Base-by-base conservation (phyloP, 2,888 invertebrate genomes). In the Drosophila kanekoi region DNA sequence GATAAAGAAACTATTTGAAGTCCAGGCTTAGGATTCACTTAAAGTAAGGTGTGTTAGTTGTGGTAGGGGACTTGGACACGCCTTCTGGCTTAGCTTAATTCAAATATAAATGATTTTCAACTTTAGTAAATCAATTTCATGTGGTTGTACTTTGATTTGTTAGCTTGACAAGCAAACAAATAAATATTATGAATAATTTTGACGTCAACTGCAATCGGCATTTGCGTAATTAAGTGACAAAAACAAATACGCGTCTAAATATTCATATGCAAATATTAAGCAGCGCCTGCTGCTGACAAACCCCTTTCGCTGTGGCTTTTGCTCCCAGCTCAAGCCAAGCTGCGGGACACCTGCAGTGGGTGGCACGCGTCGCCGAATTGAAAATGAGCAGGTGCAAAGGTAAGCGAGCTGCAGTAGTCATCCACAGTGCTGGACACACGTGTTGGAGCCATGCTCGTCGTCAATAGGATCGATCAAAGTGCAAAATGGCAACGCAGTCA, bases 351-450 rank as follows among this genome's bases (percentile, higher is more conserved):
- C 28, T 49, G 16, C 13, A 10, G 45, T 35, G 40, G 38, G 72
- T 56, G 71, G 38, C 49, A 41, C 44, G n/a, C 23, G 20, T 18
- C 32, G 33, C 35, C 2, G 32, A 40, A 35, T 35, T 59, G 16
- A 28, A 57, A 65, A 73, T 73, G 38, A 71, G 38, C 72, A 71
- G 72, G 73, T 74, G 77, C 60, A 43, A 69, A 58, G 49, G 70
- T 75, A 40, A 61, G 23, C 37, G 32, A 48, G 35, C 52, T 38
- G n/a, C 16, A 48, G 20, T 51, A 56, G 32, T 51, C 53, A 43
- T 10, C 14, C 40, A 38, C n/a, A 45, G 16, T 48, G 45, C 32
- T 33, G 28, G 52, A 32, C 33, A 56, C 53, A 47, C 41, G 10
- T 11, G 35, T 23, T 41, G 18, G n/a, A 23, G 9, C 33, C 20